These are phyloP conservation scores for Hippocampus comes DNA, from an alignment of 2,113 vertebrate species.

Conservation along the genomic window DNA sequence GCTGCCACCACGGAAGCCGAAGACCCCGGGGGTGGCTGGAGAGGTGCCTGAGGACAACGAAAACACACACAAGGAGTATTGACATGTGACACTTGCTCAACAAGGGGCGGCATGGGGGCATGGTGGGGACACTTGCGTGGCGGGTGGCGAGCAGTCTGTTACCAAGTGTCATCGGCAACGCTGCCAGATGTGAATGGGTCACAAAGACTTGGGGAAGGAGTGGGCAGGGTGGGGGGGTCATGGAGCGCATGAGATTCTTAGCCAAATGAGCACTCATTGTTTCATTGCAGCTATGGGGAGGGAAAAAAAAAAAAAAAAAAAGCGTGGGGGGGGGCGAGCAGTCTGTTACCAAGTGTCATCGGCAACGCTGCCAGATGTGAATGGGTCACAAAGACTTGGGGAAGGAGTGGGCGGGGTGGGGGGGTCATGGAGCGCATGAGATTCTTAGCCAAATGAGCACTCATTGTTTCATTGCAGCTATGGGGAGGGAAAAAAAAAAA, in stretches of 20 bases:
- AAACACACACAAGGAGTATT: background rate
- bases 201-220: conserved; percentile 7
- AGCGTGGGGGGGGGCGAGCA: background rate
- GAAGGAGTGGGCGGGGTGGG: background rate
- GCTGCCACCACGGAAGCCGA: conserved; percentile 76
- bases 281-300: conserved; percentile 42
- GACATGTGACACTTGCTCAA: background rate
- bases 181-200: conserved; percentile 33
- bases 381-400: conserved; percentile 14
- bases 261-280: conserved; percentile 61
- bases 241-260: conserved; percentile 30
- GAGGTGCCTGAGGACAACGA: conserved; percentile 57
- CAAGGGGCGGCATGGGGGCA: background rate
- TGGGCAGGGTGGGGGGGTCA: background rate
- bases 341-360: conserved; percentile 2
- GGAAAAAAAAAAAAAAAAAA: conserved; percentile 12
- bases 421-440: conserved; percentile 18
- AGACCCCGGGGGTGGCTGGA: conserved; percentile 78
- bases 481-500: conserved; percentile 17
- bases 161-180: conserved; percentile 4
- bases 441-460: conserved; percentile 56
- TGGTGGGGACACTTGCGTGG: background rate
- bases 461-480: conserved; percentile 51
- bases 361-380: conserved; percentile 29
- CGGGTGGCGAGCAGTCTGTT: background rate